Evolutionary conservation across 1,140 invertebrate genomes (phyloP).

Genomic region (Proctacanthus coquilletti): DNA sequence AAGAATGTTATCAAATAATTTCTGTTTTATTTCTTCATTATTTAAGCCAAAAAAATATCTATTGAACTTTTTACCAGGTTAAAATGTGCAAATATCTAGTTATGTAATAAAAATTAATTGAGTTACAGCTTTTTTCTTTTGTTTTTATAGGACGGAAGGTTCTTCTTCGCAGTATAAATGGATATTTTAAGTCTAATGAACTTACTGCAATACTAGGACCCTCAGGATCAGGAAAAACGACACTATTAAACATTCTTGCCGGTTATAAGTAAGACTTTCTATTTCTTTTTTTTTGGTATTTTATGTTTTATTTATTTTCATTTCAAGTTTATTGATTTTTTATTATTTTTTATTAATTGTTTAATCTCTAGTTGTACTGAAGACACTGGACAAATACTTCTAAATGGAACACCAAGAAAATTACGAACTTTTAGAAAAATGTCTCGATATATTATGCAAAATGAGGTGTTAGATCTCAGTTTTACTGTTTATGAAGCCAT

Average conservation of each 20-base stretch:
- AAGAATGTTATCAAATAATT: not conserved
- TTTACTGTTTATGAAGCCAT: slow-evolving; percentile 76
- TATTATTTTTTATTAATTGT: not conserved
- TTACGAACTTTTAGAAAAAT: slow-evolving; percentile 66
- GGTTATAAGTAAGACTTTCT: slow-evolving; percentile 54
- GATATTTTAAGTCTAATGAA: slow-evolving; percentile 34
- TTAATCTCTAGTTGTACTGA: slow-evolving; percentile 7
- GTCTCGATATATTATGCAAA: slow-evolving; percentile 90
- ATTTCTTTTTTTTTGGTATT: too few species aligned
- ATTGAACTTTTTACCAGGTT: too few species aligned
- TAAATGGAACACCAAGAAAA: slow-evolving; percentile 62
- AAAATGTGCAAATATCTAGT: too few species aligned
- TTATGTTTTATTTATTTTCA: slow-evolving; percentile 3
- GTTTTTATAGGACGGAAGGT: slow-evolving; percentile 11
- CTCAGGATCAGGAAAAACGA: slow-evolving; percentile 83
- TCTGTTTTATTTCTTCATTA: not conserved
- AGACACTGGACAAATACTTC: slow-evolving; percentile 44
- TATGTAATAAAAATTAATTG: too few species aligned
- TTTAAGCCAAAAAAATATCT: not conserved
- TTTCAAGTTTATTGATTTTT: not conserved
- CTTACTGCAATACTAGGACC: slow-evolving; percentile 63
- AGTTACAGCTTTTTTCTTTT: not conserved
- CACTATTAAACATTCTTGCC: slow-evolving; percentile 66
- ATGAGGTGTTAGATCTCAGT: slow-evolving; percentile 71
- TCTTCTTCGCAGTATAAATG: slow-evolving; percentile 19